phyloP scores from a whole-genome alignment of 1,140 invertebrate genomes.

The Oncopodura yosiiana region DNA sequence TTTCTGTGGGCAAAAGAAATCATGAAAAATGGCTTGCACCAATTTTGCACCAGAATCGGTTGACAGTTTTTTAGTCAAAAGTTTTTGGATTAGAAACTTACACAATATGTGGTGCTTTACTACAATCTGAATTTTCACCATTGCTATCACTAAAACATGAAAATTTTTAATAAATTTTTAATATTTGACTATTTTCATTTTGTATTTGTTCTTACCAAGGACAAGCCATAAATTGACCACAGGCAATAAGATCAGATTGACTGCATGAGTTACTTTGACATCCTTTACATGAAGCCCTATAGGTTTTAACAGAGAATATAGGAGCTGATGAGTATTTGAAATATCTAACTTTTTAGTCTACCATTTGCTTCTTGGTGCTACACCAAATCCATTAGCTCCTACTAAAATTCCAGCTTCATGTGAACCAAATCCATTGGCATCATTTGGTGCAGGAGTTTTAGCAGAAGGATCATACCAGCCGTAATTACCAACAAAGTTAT shows the following conservation, averaged over 20 bases:
- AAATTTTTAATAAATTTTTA: no score
- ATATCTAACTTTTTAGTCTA: neutral
- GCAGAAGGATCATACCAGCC: slow-evolving; percentile 2
- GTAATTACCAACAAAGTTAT: neutral
- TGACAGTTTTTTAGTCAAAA: no score
- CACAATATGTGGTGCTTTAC: slow-evolving; percentile 1
- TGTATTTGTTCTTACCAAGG: no score
- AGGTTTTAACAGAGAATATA: neutral
- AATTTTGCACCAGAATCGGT: neutral
- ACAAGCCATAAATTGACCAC: slow-evolving; percentile 20
- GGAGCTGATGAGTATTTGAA: neutral
- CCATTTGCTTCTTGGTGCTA: neutral
- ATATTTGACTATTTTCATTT: no score
- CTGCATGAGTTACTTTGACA: neutral
- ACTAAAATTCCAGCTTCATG: neutral
- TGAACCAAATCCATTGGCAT: slow-evolving; percentile 2
- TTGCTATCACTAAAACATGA: neutral
- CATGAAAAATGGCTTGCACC: no score
- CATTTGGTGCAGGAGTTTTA: neutral
- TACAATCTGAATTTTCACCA: neutral
- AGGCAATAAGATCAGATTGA: slow-evolving; percentile 12
- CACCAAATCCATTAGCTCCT: neutral
- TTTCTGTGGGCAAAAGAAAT: neutral
- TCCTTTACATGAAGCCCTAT: slow-evolving; percentile 8
- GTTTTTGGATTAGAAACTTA: neutral